A percentile compares a stretch with the other conserved stretches of the same genome.
Evolutionary conservation across 1,140 invertebrate genomes (phyloP).

Genomic region (Manduca sexta): DNA sequence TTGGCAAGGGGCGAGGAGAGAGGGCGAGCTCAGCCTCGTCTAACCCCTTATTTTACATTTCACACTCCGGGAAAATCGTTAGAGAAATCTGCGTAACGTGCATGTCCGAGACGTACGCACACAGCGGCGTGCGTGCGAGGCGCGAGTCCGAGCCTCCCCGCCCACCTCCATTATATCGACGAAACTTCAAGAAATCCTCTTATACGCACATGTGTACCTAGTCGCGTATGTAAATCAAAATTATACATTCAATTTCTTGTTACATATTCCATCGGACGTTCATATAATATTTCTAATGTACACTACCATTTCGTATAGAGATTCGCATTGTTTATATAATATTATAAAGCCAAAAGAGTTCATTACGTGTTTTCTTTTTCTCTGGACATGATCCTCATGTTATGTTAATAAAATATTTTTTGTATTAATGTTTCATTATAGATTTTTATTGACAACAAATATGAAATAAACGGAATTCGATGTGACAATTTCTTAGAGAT

Average conservation of each 20-base stretch:
- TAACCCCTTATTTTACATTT: slow-evolving; percentile 73
- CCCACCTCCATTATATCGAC: slow-evolving; percentile 53
- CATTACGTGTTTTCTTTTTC: too few species aligned
- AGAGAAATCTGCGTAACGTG: slow-evolving; percentile 71
- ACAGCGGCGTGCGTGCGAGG: slow-evolving; percentile 23
- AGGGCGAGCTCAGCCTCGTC: slow-evolving; percentile 47
- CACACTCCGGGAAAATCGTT: slow-evolving; percentile 73
- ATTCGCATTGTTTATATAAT: too few species aligned
- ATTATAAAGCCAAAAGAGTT: too few species aligned
- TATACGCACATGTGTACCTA: slow-evolving; percentile 48
- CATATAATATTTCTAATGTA: background rate
- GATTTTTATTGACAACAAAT: too few species aligned
- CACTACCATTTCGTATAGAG: too few species aligned
- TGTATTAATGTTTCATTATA: too few species aligned
- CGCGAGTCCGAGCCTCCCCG: slow-evolving; percentile 37
- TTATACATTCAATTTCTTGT: slow-evolving; percentile 29
- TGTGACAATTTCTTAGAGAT: too few species aligned
- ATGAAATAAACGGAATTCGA: too few species aligned
- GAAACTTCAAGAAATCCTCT: slow-evolving; percentile 70
- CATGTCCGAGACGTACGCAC: slow-evolving; percentile 64
- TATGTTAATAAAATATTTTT: too few species aligned
- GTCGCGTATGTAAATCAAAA: slow-evolving; percentile 50
- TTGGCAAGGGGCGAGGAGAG: slow-evolving; percentile 37
- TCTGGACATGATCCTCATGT: too few species aligned
- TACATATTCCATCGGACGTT: background rate